Conservation (phyloP, 2,888 invertebrate species). For the Thelaira solivaga region DNA sequence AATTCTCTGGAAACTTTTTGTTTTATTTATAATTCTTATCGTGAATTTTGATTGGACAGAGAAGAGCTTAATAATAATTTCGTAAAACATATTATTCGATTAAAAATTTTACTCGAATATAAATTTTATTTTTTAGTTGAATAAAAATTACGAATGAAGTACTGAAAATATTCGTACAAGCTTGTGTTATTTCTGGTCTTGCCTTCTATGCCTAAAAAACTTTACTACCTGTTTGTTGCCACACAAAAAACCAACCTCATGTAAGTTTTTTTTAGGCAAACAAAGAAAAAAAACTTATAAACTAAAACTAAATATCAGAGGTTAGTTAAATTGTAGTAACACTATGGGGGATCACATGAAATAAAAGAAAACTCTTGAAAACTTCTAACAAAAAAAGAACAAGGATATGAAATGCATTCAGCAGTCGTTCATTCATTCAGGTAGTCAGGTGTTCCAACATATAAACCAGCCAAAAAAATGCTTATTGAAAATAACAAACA, state of each 20-base stretch:
- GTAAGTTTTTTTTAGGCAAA: not conserved
- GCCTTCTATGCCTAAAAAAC: slow-evolving; percentile 21
- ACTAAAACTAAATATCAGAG: slow-evolving; percentile 38
- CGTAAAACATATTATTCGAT: too few relatives aligned
- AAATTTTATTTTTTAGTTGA: too few relatives aligned
- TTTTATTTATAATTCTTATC: too few relatives aligned
- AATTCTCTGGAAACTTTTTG: too few relatives aligned
- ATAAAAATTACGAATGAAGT: too few relatives aligned
- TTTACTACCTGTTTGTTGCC: not conserved
- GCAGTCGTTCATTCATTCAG: slow-evolving; percentile 30
- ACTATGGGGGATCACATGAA: slow-evolving; percentile 31
- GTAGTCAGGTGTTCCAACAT: slow-evolving; percentile 19
- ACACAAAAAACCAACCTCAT: not conserved
- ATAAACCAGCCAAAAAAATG: not conserved
- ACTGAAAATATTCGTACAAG: too few relatives aligned
- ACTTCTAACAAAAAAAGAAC: not conserved
- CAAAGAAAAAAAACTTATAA: not conserved
- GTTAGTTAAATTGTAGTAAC: slow-evolving; percentile 50
- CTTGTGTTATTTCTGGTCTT: too few relatives aligned
- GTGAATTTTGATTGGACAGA: too few relatives aligned
- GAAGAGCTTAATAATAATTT: too few relatives aligned
- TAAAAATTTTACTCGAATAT: too few relatives aligned
- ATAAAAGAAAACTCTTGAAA: slow-evolving; percentile 2
- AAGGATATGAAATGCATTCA: slow-evolving; percentile 21
- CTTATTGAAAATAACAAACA: too few relatives aligned